Conservation (phyloP, 2,888 invertebrate genomes). For the Cacoxenus indagator region DNA sequence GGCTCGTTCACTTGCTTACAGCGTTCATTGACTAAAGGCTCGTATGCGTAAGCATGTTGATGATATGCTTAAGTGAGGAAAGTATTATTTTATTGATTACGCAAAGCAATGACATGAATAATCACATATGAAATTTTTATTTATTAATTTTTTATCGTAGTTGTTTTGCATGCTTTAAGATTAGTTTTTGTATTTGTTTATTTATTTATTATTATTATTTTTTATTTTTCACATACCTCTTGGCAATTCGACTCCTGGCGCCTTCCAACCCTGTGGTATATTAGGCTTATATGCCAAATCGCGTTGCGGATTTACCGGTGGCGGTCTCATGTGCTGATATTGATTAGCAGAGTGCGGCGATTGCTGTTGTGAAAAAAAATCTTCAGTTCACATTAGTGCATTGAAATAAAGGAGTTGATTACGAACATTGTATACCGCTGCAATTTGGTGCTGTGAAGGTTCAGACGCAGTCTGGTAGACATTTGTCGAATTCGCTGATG, state of each 20-base stretch:
- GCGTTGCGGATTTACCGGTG: slow-evolving; percentile 53
- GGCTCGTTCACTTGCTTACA: not conserved
- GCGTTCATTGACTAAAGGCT: not conserved
- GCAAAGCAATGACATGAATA: slow-evolving; percentile 3
- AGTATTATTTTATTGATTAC: not conserved
- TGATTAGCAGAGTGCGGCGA: slow-evolving; percentile 27
- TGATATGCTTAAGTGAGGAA: slow-evolving; percentile 30
- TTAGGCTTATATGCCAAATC: slow-evolving; percentile 70
- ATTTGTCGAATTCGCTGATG: slow-evolving; percentile 28
- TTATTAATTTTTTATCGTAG: too few relatives aligned
- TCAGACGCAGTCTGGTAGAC: slow-evolving; percentile 14
- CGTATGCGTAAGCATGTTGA: slow-evolving; percentile 21
- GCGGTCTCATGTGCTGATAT: slow-evolving; percentile 28
- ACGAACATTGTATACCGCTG: not conserved
- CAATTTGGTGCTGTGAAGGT: not conserved
- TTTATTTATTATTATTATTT: too few relatives aligned
- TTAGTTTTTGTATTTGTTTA: too few relatives aligned
- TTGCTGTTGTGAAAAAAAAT: slow-evolving; percentile 24
- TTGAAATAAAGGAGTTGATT: not conserved
- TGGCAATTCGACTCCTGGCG: slow-evolving; percentile 66
- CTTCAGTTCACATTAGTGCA: not conserved
- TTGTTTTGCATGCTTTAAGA: too few relatives aligned
- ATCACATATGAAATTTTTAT: too few relatives aligned
- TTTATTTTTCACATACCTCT: too few relatives aligned
- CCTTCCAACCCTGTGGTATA: slow-evolving; percentile 70